Base-by-base conservation (phyloP, 1,140 invertebrate genomes). In the Himalopsyche phryganea region DNA sequence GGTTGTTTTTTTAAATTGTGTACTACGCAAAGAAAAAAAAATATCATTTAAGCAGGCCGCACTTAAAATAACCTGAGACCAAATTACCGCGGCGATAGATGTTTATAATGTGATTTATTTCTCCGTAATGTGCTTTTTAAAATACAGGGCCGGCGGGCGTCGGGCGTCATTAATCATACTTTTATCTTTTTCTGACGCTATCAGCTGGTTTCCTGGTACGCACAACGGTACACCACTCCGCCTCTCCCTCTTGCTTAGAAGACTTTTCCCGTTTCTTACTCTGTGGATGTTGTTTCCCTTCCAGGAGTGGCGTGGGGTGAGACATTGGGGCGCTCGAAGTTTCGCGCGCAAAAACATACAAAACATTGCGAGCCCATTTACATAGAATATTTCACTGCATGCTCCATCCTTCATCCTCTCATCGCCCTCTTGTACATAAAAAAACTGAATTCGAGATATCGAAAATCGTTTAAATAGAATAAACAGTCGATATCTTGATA, bases 141-240 rank as follows among this genome's bases (percentile, higher is more conserved):
- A 58, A 63, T 52, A 23, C 53, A 33, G 50, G 46, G 35, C 20
- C 45, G 41, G 32, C 48, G 58, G 50, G 41, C 47, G 50, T 50
- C 28, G 32, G 35, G 23, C 28, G 55, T 56, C 55, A 72, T 77
- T 73, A 73, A 75, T 78, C 72, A 74, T 73, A 72, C 71, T 77
- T 75, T 76, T 78, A 77, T 78, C 76, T 78, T 78, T 75, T 76
- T 76, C 71, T 77, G 76, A 78, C 76, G 74, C 69, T 78, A 78
- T 78, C 75, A 67, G 68, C 56, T 68, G 57, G 70, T 69, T 69
- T 40, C 38, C 38, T 40, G 38, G 38, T 40, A 40, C 38, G 38
- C 38, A 40, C 38, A 40, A 40, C 23, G 23, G 23, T 28, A 28
- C 23, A 28, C 23, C 23, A 14, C 40, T 42, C 10, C 13, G 4